These are phyloP conservation scores for Siniperca undulata DNA, from an alignment of 2,797 vertebrate species.

Conservation along the genomic window DNA sequence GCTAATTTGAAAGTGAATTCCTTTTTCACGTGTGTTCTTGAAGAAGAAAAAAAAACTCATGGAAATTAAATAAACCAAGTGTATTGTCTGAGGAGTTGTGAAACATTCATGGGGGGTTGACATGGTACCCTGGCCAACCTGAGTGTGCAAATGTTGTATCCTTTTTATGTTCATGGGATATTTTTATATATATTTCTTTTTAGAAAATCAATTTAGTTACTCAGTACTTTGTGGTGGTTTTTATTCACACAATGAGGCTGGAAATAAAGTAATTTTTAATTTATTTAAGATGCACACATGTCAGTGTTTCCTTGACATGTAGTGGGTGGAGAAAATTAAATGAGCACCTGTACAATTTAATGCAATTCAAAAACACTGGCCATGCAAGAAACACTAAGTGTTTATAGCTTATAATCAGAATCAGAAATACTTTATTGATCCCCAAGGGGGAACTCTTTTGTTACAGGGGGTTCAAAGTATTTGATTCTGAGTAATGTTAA, in stretches of 20 bases:
- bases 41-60: background rate
- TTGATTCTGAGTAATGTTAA: too few relatives aligned
- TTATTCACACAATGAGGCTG: accelerated
- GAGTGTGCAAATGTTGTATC: background rate
- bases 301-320: background rate
- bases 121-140: background rate
- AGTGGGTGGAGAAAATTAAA: conserved; percentile 15
- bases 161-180: background rate
- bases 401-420: background rate
- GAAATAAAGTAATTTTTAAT: background rate
- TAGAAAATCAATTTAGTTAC: background rate
- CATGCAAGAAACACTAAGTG: background rate
- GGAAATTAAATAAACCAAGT: conserved; percentile 23
- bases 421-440: background rate
- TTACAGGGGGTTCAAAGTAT: too few relatives aligned
- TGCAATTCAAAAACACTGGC: background rate
- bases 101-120: conserved; percentile 39
- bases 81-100: conserved; percentile 32
- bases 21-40: conserved; percentile 8
- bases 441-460: too few relatives aligned
- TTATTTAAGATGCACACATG: background rate
- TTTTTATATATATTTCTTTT: background rate
- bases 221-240: background rate
- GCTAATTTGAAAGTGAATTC: conserved; percentile 4
- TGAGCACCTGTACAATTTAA: background rate